Percentiles rank a stretch among this genome's conserved stretches.
These are phyloP conservation scores for Chaetodon trifascialis DNA, from an alignment of 2,113 vertebrate species.

Conservation along the genomic window DNA sequence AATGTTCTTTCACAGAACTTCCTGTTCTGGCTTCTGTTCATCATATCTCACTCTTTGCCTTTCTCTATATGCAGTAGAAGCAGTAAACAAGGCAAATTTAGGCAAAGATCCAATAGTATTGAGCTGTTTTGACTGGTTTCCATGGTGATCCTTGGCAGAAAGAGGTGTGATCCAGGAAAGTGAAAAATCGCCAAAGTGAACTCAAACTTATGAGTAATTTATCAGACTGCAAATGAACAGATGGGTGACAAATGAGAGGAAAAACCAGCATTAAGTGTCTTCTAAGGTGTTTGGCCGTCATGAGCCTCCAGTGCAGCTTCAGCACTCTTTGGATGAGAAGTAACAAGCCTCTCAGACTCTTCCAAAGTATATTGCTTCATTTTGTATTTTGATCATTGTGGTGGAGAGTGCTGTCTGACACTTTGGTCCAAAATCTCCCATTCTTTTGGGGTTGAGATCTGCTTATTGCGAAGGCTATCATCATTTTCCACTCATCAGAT, in stretches of 20 bases:
- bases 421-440: neutral
- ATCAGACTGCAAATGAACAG: slow-evolving; percentile 11
- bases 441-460: neutral
- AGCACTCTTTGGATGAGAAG: neutral
- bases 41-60: neutral
- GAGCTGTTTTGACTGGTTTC: slow-evolving; percentile 35
- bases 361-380: neutral
- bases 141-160: slow-evolving; percentile 19
- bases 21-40: neutral
- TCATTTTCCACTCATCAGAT: neutral
- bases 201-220: neutral
- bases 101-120: neutral
- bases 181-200: neutral
- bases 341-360: neutral
- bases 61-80: neutral
- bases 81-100: neutral
- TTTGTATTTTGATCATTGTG: neutral
- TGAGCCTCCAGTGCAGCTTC: neutral
- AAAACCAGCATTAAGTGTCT: neutral
- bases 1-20: neutral
- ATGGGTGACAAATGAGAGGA: neutral
- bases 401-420: neutral
- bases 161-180: neutral
- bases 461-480: neutral
- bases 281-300: neutral